These are phyloP conservation scores for Gymnodraco acuticeps DNA, from an alignment of 2,797 vertebrate species.

Conservation along the genomic window DNA sequence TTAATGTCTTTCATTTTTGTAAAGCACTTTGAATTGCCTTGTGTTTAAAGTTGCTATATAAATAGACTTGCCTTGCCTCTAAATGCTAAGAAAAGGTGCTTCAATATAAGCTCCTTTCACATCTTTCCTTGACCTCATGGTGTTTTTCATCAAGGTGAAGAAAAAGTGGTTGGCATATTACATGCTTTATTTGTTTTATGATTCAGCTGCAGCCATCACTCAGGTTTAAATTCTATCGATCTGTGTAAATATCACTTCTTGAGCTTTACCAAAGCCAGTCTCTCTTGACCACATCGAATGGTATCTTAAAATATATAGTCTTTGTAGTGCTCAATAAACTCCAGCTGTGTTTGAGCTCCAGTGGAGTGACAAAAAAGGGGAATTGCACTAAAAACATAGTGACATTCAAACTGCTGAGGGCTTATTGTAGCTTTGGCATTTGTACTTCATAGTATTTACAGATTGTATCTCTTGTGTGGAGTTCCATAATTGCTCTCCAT, in stretches of 20 bases:
- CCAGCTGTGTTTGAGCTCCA: neutral
- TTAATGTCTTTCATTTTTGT: too few relatives aligned
- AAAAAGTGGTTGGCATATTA: too few relatives aligned
- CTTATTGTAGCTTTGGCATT: neutral
- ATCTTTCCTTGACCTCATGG: too few relatives aligned
- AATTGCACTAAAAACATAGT: neutral
- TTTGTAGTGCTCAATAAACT: too few relatives aligned
- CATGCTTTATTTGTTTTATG: too few relatives aligned
- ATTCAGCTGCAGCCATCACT: too few relatives aligned
- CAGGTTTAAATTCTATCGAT: neutral
- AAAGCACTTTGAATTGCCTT: too few relatives aligned
- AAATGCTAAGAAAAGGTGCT: too few relatives aligned
- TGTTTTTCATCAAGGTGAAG: too few relatives aligned
- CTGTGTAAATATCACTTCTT: conserved; percentile 2
- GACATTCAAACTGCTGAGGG: neutral
- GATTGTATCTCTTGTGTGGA: neutral
- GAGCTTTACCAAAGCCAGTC: neutral
- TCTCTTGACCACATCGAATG: neutral
- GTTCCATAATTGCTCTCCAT: neutral
- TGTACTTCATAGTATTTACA: neutral
- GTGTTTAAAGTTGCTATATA: too few relatives aligned
- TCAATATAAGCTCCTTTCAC: too few relatives aligned
- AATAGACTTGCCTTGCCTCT: too few relatives aligned
- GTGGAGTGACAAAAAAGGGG: neutral
- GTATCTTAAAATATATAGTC: neutral